A percentile compares a stretch with the other conserved stretches of the same genome.
Conservation (phyloP, 2,888 invertebrate genomes). For the Teleiodes luculella region DNA sequence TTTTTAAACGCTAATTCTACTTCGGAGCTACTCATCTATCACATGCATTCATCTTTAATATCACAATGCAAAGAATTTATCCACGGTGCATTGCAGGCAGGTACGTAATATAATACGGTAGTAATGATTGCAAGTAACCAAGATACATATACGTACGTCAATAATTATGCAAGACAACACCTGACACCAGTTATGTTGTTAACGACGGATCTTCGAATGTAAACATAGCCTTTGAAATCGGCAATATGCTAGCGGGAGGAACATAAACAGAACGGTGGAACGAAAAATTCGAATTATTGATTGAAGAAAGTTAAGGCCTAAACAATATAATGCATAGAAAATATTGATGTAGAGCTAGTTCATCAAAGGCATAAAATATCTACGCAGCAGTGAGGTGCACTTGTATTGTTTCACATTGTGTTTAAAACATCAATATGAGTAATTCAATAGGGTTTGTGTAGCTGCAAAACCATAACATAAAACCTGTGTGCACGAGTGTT, state of each 20-base stretch:
- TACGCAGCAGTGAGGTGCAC: constrained; percentile 4
- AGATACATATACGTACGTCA: not conserved
- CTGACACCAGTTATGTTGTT: constrained; percentile 39
- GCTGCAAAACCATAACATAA: constrained; percentile 15
- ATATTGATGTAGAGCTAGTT: not conserved
- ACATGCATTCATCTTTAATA: not conserved
- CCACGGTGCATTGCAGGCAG: not conserved
- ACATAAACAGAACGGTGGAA: not conserved
- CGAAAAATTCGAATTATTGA: not conserved
- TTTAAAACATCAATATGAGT: constrained; percentile 13
- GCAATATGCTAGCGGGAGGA: not conserved
- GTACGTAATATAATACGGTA: not conserved
- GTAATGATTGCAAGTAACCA: not conserved
- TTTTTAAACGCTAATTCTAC: too few species aligned
- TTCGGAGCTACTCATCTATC: not conserved
- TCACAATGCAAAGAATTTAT: constrained; percentile 6
- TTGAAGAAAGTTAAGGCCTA: not conserved
- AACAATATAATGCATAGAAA: not conserved
- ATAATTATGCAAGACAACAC: constrained; percentile 45
- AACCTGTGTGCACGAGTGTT: constrained; percentile 30
- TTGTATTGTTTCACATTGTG: constrained; percentile 12
- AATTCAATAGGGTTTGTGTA: constrained; percentile 11
- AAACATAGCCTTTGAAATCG: constrained; percentile 41
- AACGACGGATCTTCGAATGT: constrained; percentile 39
- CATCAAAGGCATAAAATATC: constrained; percentile 4